These are phyloP conservation scores for Entelurus aequoreus DNA, from an alignment of 2,113 vertebrate species.

Conservation along the genomic window DNA sequence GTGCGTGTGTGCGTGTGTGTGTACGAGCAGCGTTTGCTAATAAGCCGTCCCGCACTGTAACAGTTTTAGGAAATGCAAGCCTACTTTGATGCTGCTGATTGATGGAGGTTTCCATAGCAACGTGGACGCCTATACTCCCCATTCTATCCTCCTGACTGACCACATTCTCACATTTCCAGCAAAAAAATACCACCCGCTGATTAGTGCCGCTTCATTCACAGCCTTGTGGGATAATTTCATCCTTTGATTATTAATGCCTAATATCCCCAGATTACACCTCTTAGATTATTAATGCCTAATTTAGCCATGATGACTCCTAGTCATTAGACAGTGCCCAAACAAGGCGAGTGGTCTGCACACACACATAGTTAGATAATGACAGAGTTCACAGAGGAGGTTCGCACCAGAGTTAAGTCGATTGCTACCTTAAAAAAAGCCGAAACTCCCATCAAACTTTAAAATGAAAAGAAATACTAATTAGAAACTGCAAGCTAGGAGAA, in stretches of 20 bases:
- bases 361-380: conserved; percentile 56
- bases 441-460: conserved; percentile 69
- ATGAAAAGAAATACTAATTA: conserved; percentile 68
- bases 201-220: conserved; percentile 66
- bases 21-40: conserved; percentile 53
- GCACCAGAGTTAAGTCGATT: conserved; percentile 50
- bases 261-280: conserved; percentile 74
- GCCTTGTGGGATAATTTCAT: conserved; percentile 62
- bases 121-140: conserved; percentile 30
- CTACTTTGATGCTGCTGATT: conserved; percentile 8
- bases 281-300: conserved; percentile 74
- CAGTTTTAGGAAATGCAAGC: conserved; percentile 54
- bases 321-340: conserved; percentile 63
- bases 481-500: conserved; percentile 69
- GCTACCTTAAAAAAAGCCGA: conserved; percentile 41
- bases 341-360: conserved; percentile 55
- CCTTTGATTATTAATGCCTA: conserved; percentile 74
- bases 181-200: conserved; percentile 32
- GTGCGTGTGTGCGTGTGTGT: conserved; percentile 25
- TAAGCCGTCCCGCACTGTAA: conserved; percentile 56
- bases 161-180: conserved; percentile 39
- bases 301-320: conserved; percentile 64
- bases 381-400: conserved; percentile 38
- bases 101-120: conserved; percentile 61
- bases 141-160: conserved; percentile 30